These are phyloP conservation scores for Octopus sinensis DNA, from an alignment of 1,140 invertebrate species.

Conservation along the genomic window DNA sequence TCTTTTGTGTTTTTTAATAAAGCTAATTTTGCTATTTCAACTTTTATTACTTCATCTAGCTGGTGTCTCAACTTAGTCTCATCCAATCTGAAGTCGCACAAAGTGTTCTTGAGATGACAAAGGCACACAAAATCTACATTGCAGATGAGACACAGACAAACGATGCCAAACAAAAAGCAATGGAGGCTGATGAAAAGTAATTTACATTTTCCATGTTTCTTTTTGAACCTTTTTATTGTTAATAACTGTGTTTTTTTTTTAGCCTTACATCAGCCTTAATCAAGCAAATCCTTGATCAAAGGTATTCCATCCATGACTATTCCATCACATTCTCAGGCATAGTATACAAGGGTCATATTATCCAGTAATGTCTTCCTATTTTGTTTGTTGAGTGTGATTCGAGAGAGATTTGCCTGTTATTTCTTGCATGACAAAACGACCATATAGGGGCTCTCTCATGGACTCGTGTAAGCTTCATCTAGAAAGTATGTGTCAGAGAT, in stretches of 20 bases:
- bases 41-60: slow-evolving; percentile 58
- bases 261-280: too few species aligned
- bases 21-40: not conserved
- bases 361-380: too few species aligned
- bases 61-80: slow-evolving; percentile 77
- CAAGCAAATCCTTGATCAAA: too few species aligned
- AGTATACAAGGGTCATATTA: too few species aligned
- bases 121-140: slow-evolving; percentile 90
- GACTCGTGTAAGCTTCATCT: too few species aligned
- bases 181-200: slow-evolving; percentile 94
- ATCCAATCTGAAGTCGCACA: slow-evolving; percentile 85
- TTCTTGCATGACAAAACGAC: too few species aligned
- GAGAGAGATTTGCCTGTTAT: too few species aligned
- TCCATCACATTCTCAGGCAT: too few species aligned
- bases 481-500: too few species aligned
- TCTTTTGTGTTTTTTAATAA: not conserved
- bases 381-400: too few species aligned
- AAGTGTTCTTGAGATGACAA: slow-evolving; percentile 83
- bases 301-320: too few species aligned
- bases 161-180: slow-evolving; percentile 89
- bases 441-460: too few species aligned
- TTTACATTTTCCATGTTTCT: slow-evolving; percentile 39
- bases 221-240: not conserved
- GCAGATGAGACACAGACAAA: slow-evolving; percentile 93
- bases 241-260: not conserved